Percentiles rank a stretch among this genome's conserved stretches.
Evolutionary conservation across 2,113 vertebrate species (phyloP).

Genomic region (Coregonus clupeaformis): DNA sequence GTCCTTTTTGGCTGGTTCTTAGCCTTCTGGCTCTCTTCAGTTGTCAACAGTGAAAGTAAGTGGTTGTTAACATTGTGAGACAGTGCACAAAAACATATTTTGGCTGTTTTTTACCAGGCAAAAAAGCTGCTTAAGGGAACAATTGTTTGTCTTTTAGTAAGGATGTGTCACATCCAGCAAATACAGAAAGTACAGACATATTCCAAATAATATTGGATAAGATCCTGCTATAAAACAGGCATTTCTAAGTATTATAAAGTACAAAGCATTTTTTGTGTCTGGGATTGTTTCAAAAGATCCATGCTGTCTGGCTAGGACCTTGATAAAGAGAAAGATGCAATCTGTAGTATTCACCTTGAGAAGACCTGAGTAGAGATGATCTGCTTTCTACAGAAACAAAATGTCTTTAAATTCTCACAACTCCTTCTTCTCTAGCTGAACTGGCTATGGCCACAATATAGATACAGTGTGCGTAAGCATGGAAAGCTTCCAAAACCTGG

Average conservation of each 20-base stretch:
- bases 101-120: neutral
- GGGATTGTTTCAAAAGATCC: neutral
- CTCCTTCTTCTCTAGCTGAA: neutral
- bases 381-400: neutral
- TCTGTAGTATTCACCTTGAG: neutral
- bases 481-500: neutral
- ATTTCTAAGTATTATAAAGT: neutral
- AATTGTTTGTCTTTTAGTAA: neutral
- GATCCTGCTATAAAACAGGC: too few species aligned
- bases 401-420: neutral
- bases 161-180: neutral
- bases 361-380: neutral
- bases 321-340: neutral
- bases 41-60: neutral
- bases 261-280: neutral
- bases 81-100: neutral
- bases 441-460: neutral
- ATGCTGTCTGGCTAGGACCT: neutral
- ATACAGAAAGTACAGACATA: neutral
- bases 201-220: too few species aligned
- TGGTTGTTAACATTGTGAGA: neutral
- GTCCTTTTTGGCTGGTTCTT: neutral
- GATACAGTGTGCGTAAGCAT: too few species aligned
- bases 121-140: neutral
- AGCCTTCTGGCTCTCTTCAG: neutral